Conservation (phyloP, 2,113 vertebrate species). For the Gnathonemus longibarbis region DNA sequence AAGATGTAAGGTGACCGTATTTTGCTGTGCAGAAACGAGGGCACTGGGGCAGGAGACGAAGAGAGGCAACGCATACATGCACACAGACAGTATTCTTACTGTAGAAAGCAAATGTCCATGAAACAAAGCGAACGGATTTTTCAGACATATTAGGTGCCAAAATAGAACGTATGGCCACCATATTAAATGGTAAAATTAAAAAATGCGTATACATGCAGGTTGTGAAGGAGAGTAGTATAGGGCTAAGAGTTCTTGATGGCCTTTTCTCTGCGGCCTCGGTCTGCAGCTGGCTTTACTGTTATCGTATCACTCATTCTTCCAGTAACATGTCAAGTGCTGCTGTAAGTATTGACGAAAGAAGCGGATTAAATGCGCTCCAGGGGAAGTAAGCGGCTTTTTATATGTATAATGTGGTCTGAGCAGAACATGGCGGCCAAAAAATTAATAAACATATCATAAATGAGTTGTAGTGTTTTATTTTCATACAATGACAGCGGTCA, state of each 20-base stretch:
- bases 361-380: background rate
- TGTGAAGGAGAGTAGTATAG: background rate
- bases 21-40: background rate
- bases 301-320: slow-evolving; percentile 2
- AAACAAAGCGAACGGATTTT: background rate
- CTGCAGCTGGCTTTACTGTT: background rate
- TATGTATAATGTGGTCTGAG: background rate
- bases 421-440: background rate
- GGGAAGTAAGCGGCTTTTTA: background rate
- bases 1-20: background rate
- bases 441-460: slow-evolving; percentile 7
- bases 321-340: slow-evolving; percentile 10
- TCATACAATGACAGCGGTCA: background rate
- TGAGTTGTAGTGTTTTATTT: background rate
- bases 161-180: background rate
- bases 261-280: background rate
- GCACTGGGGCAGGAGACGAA: background rate
- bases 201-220: background rate
- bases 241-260: background rate
- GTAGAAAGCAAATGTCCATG: background rate
- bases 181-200: background rate
- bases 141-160: background rate
- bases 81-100: background rate
- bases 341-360: background rate
- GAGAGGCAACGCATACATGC: background rate